phyloP scores from a whole-genome alignment of 2,888 invertebrate genomes.

The Blomia tropicalis region DNA sequence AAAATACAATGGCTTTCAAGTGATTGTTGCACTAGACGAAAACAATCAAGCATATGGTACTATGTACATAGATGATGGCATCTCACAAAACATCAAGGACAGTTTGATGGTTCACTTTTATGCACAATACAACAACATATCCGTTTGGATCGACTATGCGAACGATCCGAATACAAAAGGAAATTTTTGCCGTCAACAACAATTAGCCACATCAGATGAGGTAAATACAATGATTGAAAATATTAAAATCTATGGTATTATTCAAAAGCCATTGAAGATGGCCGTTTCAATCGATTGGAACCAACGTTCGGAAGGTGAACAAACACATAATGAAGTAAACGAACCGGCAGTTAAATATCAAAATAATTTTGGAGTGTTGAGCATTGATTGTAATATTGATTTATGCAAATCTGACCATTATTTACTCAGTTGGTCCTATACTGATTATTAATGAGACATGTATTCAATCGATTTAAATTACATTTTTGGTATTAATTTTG shows the following conservation, averaged over 20 bases:
- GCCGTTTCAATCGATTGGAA: not conserved
- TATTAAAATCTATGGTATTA: not conserved
- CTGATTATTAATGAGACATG: not conserved
- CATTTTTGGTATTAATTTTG: no score
- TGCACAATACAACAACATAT: not conserved
- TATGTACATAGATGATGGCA: constrained; percentile 26
- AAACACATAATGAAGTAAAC: not conserved
- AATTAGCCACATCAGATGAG: not conserved
- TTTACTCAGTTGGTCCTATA: not conserved
- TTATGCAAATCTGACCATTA: not conserved
- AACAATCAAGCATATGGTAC: constrained; percentile 21
- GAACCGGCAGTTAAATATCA: constrained; percentile 4
- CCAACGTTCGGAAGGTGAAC: not conserved
- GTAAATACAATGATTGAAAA: not conserved
- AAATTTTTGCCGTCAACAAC: not conserved
- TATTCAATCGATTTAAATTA: no score
- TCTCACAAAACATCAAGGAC: not conserved
- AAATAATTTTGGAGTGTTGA: constrained; percentile 1
- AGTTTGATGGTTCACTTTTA: not conserved
- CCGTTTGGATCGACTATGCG: not conserved
- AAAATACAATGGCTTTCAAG: not conserved
- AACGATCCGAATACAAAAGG: not conserved
- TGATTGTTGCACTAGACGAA: constrained; percentile 20
- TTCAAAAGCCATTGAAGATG: not conserved
- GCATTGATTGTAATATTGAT: not conserved